These are phyloP conservation scores for Scolopax mira DNA, from an alignment of 2,113 vertebrate genomes.

Conservation along the genomic window DNA sequence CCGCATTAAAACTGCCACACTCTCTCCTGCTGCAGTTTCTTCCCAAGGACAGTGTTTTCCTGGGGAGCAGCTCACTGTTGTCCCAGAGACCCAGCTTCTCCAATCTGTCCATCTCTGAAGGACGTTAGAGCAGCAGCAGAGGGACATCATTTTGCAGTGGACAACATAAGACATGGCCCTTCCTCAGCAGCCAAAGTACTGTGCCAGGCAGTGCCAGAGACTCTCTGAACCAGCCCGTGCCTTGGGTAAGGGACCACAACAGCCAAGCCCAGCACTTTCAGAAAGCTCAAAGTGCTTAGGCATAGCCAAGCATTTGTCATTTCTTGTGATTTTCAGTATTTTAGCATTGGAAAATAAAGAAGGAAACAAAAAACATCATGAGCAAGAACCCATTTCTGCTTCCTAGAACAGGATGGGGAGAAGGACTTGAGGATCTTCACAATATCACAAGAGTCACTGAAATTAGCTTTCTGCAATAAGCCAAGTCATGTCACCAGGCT, in stretches of 20 bases:
- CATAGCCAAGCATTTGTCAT: accelerated
- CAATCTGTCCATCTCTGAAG: neutral
- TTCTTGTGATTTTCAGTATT: neutral
- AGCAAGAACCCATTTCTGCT: neutral
- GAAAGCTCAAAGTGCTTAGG: accelerated
- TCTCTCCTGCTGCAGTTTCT: neutral
- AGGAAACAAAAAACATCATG: too few species aligned
- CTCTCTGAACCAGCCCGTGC: neutral
- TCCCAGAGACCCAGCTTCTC: neutral
- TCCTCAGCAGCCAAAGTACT: neutral
- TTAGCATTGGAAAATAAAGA: neutral
- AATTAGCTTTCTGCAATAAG: conserved; percentile 61
- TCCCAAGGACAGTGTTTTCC: neutral
- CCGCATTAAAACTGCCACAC: accelerated
- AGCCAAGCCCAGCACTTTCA: accelerated
- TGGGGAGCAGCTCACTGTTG: accelerated
- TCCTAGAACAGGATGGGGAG: neutral
- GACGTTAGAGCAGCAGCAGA: neutral
- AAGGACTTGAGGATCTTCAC: conserved; percentile 4
- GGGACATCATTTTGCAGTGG: neutral
- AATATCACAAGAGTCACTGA: neutral
- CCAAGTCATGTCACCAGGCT: conserved; percentile 60
- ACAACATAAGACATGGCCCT: too few species aligned
- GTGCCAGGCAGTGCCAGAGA: neutral
- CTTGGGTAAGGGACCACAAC: neutral